A percentile compares a stretch with the other conserved stretches of the same genome.
Conservation (phyloP, 2,797 vertebrate genomes). For the Tragopan temminckii region DNA sequence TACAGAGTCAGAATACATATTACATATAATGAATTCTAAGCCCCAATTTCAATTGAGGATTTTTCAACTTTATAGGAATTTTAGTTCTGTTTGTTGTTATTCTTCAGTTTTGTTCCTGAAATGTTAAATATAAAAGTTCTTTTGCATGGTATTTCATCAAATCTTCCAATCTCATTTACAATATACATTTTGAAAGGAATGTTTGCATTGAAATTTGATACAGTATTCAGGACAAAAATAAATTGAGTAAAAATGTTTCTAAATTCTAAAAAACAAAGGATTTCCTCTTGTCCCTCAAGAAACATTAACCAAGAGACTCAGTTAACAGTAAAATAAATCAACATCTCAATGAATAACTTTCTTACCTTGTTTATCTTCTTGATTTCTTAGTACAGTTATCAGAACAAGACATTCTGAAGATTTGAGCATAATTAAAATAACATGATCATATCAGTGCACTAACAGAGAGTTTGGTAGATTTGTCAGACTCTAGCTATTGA, state of each 20-base stretch:
- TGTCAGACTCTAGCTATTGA: not conserved
- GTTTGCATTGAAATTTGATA: not conserved
- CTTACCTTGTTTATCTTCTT: not conserved
- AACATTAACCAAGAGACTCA: not conserved
- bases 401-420: not conserved
- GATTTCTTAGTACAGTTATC: constrained; percentile 25
- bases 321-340: constrained; percentile 30
- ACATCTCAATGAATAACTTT: not conserved
- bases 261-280: not conserved
- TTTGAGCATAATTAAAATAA: not conserved
- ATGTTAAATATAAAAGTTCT: not conserved
- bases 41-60: not conserved
- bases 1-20: too few relatives aligned
- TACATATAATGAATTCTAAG: not conserved
- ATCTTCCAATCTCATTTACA: not conserved
- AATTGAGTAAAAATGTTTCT: not conserved
- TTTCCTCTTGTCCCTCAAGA: not conserved
- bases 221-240: not conserved
- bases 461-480: not conserved
- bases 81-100: not conserved
- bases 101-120: not conserved
- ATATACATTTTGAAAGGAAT: not conserved
- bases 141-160: not conserved
- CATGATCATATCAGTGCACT: not conserved
- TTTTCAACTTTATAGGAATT: not conserved